Percentiles rank a stretch among this genome's conserved stretches.
Evolutionary conservation across 2,888 invertebrate genomes (phyloP).

Genomic region (Campaea margaritaria): DNA sequence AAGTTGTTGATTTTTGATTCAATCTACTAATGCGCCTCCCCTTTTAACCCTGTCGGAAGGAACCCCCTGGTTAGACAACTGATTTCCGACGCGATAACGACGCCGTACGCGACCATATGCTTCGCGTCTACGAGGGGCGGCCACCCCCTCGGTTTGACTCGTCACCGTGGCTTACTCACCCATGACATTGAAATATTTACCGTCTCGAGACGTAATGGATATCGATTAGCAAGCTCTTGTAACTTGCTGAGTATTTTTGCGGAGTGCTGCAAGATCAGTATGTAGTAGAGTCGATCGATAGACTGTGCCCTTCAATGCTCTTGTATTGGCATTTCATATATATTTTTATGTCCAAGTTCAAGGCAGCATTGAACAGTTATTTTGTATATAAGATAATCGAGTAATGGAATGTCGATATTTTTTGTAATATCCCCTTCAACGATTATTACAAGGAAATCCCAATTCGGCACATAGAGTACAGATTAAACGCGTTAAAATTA

Average conservation of each 20-base stretch:
- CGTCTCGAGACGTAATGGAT: conserved; percentile 17
- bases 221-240: conserved; percentile 21
- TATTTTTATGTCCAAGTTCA: conserved; percentile 27
- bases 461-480: too few relatives aligned
- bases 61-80: conserved; percentile 68
- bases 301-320: conserved; percentile 19
- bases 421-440: too few relatives aligned
- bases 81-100: conserved; percentile 72
- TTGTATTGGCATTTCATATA: conserved; percentile 14
- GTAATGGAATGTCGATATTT: too few relatives aligned
- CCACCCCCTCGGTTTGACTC: conserved; percentile 37
- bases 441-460: too few relatives aligned
- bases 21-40: conserved; percentile 31
- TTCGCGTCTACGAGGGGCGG: conserved; percentile 40
- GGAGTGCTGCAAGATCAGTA: conserved; percentile 14
- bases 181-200: conserved; percentile 37
- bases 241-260: conserved; percentile 14
- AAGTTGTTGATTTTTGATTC: conserved; percentile 21
- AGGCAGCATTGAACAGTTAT: conserved; percentile 9
- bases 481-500: too few relatives aligned
- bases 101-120: conserved; percentile 60
- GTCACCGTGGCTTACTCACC: conserved; percentile 38
- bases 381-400: too few relatives aligned
- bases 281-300: conserved; percentile 23
- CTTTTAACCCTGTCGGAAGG: conserved; percentile 51